Evolutionary conservation across 2,888 invertebrate genomes (phyloP), one percentile per base, ranked within the genome.

Genomic region (Cheiracanthium punctorium): DNA sequence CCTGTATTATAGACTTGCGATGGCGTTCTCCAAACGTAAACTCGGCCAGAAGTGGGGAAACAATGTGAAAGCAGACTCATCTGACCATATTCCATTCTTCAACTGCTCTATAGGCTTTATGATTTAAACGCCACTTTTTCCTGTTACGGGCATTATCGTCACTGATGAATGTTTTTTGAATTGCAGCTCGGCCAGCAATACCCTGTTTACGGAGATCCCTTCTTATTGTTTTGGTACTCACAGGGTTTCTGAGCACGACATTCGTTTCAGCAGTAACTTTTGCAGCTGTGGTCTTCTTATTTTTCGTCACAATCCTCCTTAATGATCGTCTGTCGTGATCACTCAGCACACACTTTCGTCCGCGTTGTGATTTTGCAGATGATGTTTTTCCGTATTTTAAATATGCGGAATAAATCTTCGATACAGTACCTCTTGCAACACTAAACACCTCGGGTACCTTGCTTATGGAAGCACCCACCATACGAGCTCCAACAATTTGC

Each of bases 271-370:
- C 72, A 72, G 43, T 72, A 72, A 72, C 72, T 72, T 72, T 72
- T 72, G 58, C 73, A 74, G 73, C 58, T 74, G 73, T 74, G 73
- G 73, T 74, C 73, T 74, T 74, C 73, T 74, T 74, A 29, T 74
- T 74, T 74, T 74, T 74, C 14, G 69, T 69, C 32, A 69, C 33
- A 69, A 69, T 69, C 37, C 37, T 37, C 37, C 37, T 37, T 37
- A 37, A 37, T 67, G 67, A 67, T 67, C 67, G 67, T 37, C 67
- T 67, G 72, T 58, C 58, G 64, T 20, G 20, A 72, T 72, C 71
- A 41, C 24, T 80, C 72, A 80, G 43, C 71, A 80, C 58, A 80
- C 79, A 71, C 64, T 80, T 37, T 80, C 58, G 79, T 70, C 64
- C 33, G 20, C 64, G 37, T 37, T 80, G 80, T 29, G 29, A 30